Conservation (phyloP, 2,888 invertebrate species). For the Uropetala carovei region DNA sequence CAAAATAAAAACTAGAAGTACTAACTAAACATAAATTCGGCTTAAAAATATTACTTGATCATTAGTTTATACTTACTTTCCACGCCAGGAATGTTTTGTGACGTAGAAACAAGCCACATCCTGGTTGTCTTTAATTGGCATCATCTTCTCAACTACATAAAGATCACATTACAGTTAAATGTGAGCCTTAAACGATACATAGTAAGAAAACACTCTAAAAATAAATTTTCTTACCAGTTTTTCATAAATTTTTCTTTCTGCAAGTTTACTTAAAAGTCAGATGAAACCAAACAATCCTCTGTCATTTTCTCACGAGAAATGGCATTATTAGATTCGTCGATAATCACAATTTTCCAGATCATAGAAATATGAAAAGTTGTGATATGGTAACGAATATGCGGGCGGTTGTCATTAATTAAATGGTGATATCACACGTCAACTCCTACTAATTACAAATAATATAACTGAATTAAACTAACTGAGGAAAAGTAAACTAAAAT, state of each 20-base stretch:
- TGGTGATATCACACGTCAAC: slow-evolving; percentile 60
- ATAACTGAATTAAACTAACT: slow-evolving; percentile 5
- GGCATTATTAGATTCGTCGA: background rate
- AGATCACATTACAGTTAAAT: background rate
- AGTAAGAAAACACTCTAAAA: background rate
- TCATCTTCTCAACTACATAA: slow-evolving; percentile 76
- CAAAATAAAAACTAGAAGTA: too few relatives aligned
- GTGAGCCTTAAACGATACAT: background rate
- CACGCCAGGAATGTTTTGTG: slow-evolving; percentile 99
- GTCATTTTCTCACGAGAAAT: slow-evolving; percentile 32
- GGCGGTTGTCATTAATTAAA: slow-evolving; percentile 57
- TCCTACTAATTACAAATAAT: slow-evolving; percentile 21
- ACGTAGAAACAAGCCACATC: slow-evolving; percentile 98
- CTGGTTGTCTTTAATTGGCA: slow-evolving; percentile 92
- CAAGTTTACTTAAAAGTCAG: background rate
- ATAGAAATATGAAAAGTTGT: background rate
- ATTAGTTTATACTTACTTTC: slow-evolving; percentile 83
- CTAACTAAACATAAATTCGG: too few relatives aligned
- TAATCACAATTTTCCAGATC: background rate
- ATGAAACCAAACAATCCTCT: background rate
- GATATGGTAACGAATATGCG: background rate
- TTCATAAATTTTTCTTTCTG: background rate
- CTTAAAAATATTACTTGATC: too few relatives aligned
- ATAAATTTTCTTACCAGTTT: background rate
- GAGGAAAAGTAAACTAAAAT: background rate